Evolutionary conservation across 2,113 vertebrate genomes (phyloP), one percentile per base, ranked within the genome.

Genomic region (Ochotona princeps): DNA sequence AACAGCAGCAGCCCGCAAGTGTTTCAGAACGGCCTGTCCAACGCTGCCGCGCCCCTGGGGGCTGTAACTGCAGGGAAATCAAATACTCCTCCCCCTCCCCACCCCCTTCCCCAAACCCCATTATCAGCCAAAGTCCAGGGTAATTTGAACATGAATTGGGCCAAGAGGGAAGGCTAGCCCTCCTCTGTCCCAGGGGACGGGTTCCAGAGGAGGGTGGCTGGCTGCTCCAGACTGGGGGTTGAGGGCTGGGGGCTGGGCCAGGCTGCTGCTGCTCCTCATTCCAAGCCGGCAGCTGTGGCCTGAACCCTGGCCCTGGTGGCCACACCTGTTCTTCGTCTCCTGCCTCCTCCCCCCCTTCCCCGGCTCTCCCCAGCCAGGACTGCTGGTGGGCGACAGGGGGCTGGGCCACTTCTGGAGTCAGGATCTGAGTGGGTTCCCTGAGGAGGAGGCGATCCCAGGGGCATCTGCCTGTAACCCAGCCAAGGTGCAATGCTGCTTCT

Each of bases 171-270:
- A 11, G 26, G 7, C 28, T 78, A 61, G 2, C 18, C 20, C 7
- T 26, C 35, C 49, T 63, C 32, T 5, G 8, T 23, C 75, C 67
- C 28, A 4, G 13, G 80, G 9, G 44, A 30, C 26, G 3, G 17
- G 4, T 63, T 57, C 54, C 54, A 57, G 65, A 2, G 35, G 10
- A 18, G 26, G 26, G 57, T 9, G 8, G 23, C 18, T n/a, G 69
- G 35, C 14, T 13, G 32, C 32, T 60, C 25, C 32, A 57, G 54
- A 44, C 38, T 44, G 38, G 38, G 54, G 54, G 17, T 57, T 18
- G 14, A 44, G 38, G 38, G 12, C 20, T 0, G n/a, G n/a, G 7
- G n/a, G n/a, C 13, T 3, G 51, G 21, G 20, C n/a, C 7, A 32
- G n/a, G 35, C 26, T n/a, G 51, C 30, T n/a, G 51, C 30, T n/a